Conservation (phyloP, 2,888 invertebrate genomes). For the Tetropium fuscum region DNA sequence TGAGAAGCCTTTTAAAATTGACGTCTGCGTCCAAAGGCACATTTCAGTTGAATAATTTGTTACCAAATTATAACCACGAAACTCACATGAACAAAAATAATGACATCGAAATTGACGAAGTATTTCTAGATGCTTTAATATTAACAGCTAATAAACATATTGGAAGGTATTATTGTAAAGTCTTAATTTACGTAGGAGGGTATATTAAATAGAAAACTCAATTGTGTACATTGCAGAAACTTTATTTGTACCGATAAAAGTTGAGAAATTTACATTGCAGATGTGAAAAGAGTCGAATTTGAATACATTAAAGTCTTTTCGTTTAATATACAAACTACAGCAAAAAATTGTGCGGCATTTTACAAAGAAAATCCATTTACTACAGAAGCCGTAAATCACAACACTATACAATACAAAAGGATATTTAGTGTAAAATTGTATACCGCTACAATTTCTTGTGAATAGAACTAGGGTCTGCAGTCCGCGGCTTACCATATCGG, state of each 20-base stretch:
- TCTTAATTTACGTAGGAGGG: background rate
- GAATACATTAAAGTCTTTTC: no score
- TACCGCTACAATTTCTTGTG: no score
- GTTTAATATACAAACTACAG: no score
- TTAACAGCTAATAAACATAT: background rate
- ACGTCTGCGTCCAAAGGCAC: background rate
- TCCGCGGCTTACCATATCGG: no score
- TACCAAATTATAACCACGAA: no score
- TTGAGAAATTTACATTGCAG: background rate
- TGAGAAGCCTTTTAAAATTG: conserved; percentile 9
- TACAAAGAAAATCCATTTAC: no score
- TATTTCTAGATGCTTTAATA: background rate
- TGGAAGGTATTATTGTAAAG: no score
- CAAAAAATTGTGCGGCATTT: no score
- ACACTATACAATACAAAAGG: no score
- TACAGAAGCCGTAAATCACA: no score
- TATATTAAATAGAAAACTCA: background rate
- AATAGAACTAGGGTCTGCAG: no score
- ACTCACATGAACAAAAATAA: background rate
- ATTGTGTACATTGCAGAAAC: background rate
- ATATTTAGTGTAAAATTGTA: no score
- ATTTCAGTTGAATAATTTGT: background rate
- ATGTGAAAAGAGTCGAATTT: background rate
- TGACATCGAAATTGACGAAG: background rate
- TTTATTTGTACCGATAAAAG: background rate